Percentiles rank a stretch among this genome's conserved stretches.
Evolutionary conservation across 2,797 vertebrate genomes (phyloP).

Genomic region (Masticophis lateralis): DNA sequence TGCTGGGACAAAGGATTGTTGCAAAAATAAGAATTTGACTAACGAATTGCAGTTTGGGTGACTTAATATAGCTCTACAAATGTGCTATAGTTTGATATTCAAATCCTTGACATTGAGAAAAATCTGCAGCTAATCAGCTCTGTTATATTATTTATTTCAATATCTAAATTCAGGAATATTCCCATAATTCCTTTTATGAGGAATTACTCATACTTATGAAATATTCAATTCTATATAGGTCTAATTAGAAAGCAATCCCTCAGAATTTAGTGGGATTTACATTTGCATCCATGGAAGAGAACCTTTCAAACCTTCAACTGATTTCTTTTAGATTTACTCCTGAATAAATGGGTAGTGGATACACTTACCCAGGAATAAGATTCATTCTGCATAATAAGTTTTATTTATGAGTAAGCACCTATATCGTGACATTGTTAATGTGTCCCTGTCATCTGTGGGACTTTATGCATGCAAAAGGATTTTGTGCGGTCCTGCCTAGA

Average conservation of each 20-base stretch:
- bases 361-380: background rate
- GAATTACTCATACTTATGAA: background rate
- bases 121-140: background rate
- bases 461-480: slow-evolving; percentile 28
- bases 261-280: background rate
- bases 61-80: background rate
- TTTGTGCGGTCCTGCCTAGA: slow-evolving; percentile 8
- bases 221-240: background rate
- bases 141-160: background rate
- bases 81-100: background rate
- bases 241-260: background rate
- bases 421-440: background rate
- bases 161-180: background rate
- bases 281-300: background rate
- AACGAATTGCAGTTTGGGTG: background rate
- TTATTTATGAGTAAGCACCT: background rate
- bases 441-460: background rate
- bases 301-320: background rate
- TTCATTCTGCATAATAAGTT: background rate
- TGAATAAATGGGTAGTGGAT: background rate
- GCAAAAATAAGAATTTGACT: background rate
- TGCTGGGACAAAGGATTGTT: background rate
- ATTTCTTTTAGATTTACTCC: background rate
- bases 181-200: background rate
- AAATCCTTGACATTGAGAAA: background rate